Conservation (phyloP, 1,140 invertebrate genomes). For the Coelopa frigida region DNA sequence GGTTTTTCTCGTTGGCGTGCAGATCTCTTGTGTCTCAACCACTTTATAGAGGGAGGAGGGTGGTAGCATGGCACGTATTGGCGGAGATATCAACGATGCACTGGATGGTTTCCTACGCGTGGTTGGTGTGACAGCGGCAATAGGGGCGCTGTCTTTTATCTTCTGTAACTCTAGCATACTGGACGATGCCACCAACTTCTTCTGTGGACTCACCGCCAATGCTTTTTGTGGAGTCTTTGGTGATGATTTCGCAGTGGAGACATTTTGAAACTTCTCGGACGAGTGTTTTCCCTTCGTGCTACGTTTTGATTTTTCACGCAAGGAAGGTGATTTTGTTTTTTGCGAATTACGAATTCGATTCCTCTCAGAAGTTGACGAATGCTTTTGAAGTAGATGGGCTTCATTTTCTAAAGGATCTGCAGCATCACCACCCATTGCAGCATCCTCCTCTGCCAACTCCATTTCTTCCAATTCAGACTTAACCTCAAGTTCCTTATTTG, state of each 20-base stretch:
- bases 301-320: constrained; percentile 36
- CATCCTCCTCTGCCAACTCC: constrained; percentile 29
- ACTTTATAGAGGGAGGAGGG: constrained; percentile 37
- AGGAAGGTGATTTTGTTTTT: constrained; percentile 25
- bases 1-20: constrained; percentile 17
- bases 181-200: constrained; percentile 10
- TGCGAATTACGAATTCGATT: too few species aligned
- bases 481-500: constrained; percentile 16
- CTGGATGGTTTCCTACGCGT: constrained; percentile 23
- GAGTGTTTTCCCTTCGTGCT: constrained; percentile 39
- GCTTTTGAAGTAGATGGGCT: not conserved
- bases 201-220: constrained; percentile 9
- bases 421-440: not conserved
- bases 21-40: constrained; percentile 28
- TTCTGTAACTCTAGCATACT: constrained; percentile 18
- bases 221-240: constrained; percentile 12
- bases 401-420: constrained; percentile 12
- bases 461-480: constrained; percentile 25
- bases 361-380: not conserved
- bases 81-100: constrained; percentile 25
- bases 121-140: constrained; percentile 11
- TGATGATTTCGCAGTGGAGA: constrained; percentile 17
- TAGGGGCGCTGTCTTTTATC: constrained; percentile 13
- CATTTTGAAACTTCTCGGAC: constrained; percentile 32
- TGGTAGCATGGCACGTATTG: constrained; percentile 36